Evolutionary conservation across 2,888 invertebrate genomes (phyloP).

Genomic region (Ceriagrion tenellum): DNA sequence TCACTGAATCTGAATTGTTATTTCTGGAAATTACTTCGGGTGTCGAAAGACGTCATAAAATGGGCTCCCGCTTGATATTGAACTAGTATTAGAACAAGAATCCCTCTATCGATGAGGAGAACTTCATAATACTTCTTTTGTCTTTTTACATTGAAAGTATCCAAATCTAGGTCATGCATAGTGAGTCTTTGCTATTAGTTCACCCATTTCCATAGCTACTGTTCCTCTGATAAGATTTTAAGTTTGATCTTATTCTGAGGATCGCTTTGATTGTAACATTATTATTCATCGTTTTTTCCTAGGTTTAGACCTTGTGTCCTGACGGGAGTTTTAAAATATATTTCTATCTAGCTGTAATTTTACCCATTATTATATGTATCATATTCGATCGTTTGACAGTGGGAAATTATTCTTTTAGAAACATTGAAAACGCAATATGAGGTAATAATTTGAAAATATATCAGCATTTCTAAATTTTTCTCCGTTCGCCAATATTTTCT

Average conservation of each 20-base stretch:
- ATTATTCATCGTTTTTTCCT: background rate
- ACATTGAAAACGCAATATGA: too few species aligned
- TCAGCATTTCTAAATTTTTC: too few species aligned
- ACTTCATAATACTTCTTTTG: background rate
- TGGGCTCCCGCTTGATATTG: background rate
- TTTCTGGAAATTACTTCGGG: background rate
- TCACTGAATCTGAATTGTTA: background rate
- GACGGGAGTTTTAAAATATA: too few species aligned
- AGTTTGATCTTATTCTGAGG: background rate
- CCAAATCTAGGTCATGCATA: background rate
- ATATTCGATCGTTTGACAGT: too few species aligned
- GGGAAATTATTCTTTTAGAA: too few species aligned
- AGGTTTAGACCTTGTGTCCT: background rate
- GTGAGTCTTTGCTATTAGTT: background rate
- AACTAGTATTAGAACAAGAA: background rate
- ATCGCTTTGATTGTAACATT: background rate
- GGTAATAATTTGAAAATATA: too few species aligned
- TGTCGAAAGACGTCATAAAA: background rate
- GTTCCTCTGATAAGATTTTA: background rate
- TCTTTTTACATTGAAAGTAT: background rate
- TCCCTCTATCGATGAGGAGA: background rate
- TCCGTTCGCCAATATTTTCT: too few species aligned
- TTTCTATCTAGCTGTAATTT: too few species aligned
- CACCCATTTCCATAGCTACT: background rate
- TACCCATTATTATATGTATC: too few species aligned